Base-by-base conservation (phyloP, 1,140 invertebrate species). In the Drosophila saltans region DNA sequence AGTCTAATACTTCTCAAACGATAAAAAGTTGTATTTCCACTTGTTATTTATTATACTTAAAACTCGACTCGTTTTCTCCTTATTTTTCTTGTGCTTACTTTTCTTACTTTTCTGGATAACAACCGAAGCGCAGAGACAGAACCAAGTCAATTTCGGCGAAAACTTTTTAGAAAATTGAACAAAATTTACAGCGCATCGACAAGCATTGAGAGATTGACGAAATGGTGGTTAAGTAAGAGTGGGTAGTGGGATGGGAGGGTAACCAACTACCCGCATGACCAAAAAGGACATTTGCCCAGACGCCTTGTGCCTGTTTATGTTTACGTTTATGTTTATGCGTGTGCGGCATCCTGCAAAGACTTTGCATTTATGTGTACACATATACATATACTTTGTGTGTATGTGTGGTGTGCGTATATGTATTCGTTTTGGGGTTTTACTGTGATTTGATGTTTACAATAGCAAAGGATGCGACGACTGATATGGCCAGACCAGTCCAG, bases 391-490 rank as follows among this genome's bases (percentile, higher is more conserved):
- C 24, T 36, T 36, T 36, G 33, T 36, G 56, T 36, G 60, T 59
- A 60, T 45, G 36, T 70, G 52, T 21, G 30, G 58, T 67, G 39
- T 58, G 61, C 26, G 30, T 64, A 65, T 45, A 8, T 70, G 57
- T 77, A 48, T 67, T 30, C 41, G 61, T 36, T 41, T 77, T 76
- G 60, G 69, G 83, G 84, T 89, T 88, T 89, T 89, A 89, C 84
- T 90, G 83, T 88, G 84, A 88, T 88, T 88, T 88, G 84, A 88
- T 88, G 84, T 88, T 88, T 88, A 84, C 84, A 84, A 84, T 72
- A 81, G 84, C 80, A 84, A 89, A 80, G 74, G 78, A 84, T 90
- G 84, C 74, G 81, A 76, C 74, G 81, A 76, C 81, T 79, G 76
- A 79, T 79, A 84, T 43, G 67, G 61, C 57, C 70, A 70, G 66